Evolutionary conservation across 2,797 vertebrate species (phyloP).

Genomic region (Leptatherina wallacei): DNA sequence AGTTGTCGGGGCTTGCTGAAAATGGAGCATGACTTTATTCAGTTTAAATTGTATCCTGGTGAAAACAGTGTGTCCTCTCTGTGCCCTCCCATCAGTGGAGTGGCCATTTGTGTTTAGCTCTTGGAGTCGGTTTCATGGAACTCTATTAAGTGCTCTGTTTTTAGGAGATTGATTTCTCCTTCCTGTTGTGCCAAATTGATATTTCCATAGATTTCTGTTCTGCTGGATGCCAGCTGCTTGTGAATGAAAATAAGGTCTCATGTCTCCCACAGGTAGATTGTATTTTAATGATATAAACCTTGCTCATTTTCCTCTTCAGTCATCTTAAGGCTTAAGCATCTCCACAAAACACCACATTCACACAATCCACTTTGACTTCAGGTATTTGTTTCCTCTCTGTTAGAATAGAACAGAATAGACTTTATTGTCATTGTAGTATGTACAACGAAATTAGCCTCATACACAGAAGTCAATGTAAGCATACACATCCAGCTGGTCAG

Average conservation of each 20-base stretch:
- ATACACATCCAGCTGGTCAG: constrained; percentile 61
- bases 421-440: too few species aligned
- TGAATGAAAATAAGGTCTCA: constrained; percentile 58
- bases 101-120: constrained; percentile 59
- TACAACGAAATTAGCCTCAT: constrained; percentile 22
- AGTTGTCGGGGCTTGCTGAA: constrained; percentile 74
- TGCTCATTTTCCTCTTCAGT: constrained; percentile 47
- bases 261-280: constrained; percentile 66
- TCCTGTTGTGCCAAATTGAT: constrained; percentile 70
- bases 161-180: constrained; percentile 74
- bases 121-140: constrained; percentile 71
- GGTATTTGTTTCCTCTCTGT: constrained; percentile 31
- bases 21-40: constrained; percentile 75
- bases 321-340: constrained; percentile 29
- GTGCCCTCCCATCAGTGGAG: constrained; percentile 55
- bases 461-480: constrained; percentile 34
- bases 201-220: constrained; percentile 70
- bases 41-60: constrained; percentile 64
- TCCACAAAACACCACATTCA: constrained; percentile 6
- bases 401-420: not conserved
- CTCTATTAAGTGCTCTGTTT: constrained; percentile 74
- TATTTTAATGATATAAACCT: constrained; percentile 61
- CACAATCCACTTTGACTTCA: constrained; percentile 19
- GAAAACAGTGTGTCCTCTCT: constrained; percentile 61
- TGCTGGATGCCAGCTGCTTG: constrained; percentile 58